These are phyloP conservation scores for Sipha flava DNA, from an alignment of 1,140 invertebrate species.

Conservation along the genomic window DNA sequence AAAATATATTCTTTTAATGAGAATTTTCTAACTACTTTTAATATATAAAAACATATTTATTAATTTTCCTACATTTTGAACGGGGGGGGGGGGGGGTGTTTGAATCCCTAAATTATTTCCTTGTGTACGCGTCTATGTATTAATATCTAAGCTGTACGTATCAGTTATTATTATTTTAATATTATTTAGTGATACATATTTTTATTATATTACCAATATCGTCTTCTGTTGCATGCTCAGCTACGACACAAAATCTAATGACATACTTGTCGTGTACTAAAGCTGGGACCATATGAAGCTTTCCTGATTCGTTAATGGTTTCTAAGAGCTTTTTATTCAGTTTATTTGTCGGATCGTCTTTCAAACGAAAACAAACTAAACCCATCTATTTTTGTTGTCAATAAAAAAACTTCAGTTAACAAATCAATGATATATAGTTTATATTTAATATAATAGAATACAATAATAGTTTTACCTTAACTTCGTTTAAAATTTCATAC, in stretches of 20 bases:
- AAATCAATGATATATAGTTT: not conserved
- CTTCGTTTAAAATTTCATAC: constrained; percentile 92
- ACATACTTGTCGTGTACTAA: constrained; percentile 81
- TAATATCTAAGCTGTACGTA: no score
- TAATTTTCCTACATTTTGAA: no score
- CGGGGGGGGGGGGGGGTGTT: no score
- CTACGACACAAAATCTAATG: constrained; percentile 91
- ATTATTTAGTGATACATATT: not conserved
- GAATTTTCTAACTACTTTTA: no score
- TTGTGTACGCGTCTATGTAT: no score
- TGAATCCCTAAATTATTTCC: no score
- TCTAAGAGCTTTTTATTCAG: constrained; percentile 90
- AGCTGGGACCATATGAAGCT: constrained; percentile 95
- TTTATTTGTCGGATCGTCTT: constrained; percentile 67
- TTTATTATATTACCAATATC: constrained; percentile 63
- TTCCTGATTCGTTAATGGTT: constrained; percentile 90
- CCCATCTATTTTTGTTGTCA: constrained; percentile 53
- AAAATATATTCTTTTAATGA: no score
- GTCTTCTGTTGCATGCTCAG: constrained; percentile 76
- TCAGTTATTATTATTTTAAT: no score
- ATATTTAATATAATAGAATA: not conserved
- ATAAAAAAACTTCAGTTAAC: not conserved
- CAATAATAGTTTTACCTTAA: constrained; percentile 62
- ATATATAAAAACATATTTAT: no score
- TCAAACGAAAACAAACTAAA: constrained; percentile 73